Conservation (phyloP, 2,797 vertebrate genomes). For the Craterocephalus amniculus region DNA sequence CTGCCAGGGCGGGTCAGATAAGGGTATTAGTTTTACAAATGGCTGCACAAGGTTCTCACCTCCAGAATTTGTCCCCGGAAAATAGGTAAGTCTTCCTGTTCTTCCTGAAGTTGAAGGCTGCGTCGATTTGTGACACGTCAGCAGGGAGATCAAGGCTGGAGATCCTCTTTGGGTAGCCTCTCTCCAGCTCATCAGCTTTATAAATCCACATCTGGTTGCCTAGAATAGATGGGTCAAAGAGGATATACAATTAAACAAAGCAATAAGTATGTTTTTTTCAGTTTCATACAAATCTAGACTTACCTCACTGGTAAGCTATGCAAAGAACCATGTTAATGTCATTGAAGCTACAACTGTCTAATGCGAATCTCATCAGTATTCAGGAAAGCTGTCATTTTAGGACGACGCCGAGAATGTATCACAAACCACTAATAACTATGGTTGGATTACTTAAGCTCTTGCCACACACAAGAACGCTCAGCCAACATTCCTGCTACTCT, state of each 20-base stretch:
- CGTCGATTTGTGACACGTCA: constrained; percentile 88
- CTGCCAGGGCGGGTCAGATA: constrained; percentile 4
- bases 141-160: constrained; percentile 88
- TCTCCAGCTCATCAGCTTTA: constrained; percentile 89
- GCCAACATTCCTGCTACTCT: constrained; percentile 61
- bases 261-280: not conserved
- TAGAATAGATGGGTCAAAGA: constrained; percentile 51
- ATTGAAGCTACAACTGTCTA: constrained; percentile 29
- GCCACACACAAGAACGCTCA: constrained; percentile 38
- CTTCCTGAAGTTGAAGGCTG: constrained; percentile 94
- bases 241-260: constrained; percentile 1
- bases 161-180: constrained; percentile 92
- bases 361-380: constrained; percentile 46
- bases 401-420: constrained; percentile 63
- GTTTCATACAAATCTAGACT: constrained; percentile 6
- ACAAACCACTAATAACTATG: constrained; percentile 71
- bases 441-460: constrained; percentile 44
- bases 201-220: constrained; percentile 96
- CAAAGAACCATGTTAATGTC: constrained; percentile 23
- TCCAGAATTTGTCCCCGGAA: constrained; percentile 95
- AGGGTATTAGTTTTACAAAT: constrained; percentile 4
- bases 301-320: constrained; percentile 16
- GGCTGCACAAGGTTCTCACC: constrained; percentile 77
- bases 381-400: constrained; percentile 50
- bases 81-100: constrained; percentile 97